These are phyloP conservation scores for Trematomus bernacchii DNA, from an alignment of 2,797 vertebrate species.

Conservation along the genomic window DNA sequence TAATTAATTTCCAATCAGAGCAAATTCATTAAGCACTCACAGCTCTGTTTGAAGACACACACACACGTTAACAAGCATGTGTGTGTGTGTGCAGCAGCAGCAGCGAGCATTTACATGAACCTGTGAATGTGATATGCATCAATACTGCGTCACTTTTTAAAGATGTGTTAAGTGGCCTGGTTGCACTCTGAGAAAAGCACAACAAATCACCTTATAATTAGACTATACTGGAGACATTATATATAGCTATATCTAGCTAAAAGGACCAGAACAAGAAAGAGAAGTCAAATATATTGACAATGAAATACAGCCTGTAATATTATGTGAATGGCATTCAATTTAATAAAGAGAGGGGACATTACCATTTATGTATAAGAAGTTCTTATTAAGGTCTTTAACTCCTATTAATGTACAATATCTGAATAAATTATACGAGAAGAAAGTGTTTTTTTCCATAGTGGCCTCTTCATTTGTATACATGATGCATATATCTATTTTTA, in stretches of 20 bases:
- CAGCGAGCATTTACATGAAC: slow-evolving; percentile 39
- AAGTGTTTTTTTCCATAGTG: neutral
- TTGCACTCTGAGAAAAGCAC: neutral
- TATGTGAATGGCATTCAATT: neutral
- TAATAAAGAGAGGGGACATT: too few species aligned
- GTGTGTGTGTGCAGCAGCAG: slow-evolving; percentile 12
- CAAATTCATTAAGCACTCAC: slow-evolving; percentile 86
- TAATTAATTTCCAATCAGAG: slow-evolving; percentile 88
- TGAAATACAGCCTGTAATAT: neutral
- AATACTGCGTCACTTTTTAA: slow-evolving; percentile 8
- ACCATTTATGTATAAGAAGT: neutral
- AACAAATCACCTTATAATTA: neutral
- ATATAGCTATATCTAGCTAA: too few species aligned
- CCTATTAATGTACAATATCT: neutral
- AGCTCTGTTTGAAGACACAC: slow-evolving; percentile 77
- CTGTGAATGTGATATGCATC: slow-evolving; percentile 39
- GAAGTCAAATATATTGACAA: neutral
- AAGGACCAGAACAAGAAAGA: neutral
- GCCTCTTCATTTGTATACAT: neutral
- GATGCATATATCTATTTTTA: neutral
- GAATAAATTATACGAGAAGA: neutral
- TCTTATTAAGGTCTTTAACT: neutral
- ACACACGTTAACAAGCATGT: slow-evolving; percentile 3
- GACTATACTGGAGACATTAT: neutral
- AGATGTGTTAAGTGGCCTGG: neutral